A percentile compares a stretch with the other conserved stretches of the same genome.
Conservation (phyloP, 2,113 vertebrate species). For the Ciconia maguari region DNA sequence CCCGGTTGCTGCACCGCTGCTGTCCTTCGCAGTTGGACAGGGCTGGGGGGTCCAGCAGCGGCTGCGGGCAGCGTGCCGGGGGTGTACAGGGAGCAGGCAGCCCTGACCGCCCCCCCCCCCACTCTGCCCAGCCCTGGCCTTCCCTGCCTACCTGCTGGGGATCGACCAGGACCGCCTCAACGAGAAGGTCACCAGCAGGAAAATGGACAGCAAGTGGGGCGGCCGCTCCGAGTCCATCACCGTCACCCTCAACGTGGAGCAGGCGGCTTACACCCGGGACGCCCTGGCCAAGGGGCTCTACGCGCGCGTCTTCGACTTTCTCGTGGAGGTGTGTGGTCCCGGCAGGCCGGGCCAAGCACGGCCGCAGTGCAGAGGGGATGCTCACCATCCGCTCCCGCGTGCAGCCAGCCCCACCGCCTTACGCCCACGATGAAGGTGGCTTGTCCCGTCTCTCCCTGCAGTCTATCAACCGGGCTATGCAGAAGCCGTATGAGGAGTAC, state of each 20-base stretch:
- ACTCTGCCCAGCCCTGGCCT: slow-evolving; percentile 80
- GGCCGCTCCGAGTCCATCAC: slow-evolving; percentile 91
- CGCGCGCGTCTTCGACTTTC: slow-evolving; percentile 89
- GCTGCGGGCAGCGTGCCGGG: fast-evolving
- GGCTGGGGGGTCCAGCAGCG: fast-evolving
- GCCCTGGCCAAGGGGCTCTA: slow-evolving; percentile 95
- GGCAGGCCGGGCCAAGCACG: fast-evolving
- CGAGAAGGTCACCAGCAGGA: slow-evolving; percentile 92
- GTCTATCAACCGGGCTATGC: slow-evolving; percentile 94
- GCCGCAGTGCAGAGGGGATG: fast-evolving
- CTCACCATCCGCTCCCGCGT: fast-evolving
- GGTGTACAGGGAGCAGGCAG: fast-evolving
- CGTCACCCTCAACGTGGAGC: slow-evolving; percentile 93
- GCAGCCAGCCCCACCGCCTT: fast-evolving
- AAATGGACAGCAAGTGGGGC: slow-evolving; percentile 97
- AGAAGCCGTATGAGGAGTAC: slow-evolving; percentile 89
- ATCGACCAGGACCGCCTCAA: slow-evolving; percentile 85
- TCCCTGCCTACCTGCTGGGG: slow-evolving; percentile 93
- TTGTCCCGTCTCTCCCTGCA: background rate
- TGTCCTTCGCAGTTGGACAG: fast-evolving
- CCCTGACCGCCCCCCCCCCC: background rate
- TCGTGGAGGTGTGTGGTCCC: slow-evolving; percentile 82
- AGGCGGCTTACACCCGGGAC: slow-evolving; percentile 90
- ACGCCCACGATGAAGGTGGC: fast-evolving
- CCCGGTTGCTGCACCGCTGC: fast-evolving